Evolutionary conservation across 2,797 vertebrate species (phyloP), one percentile per base, ranked within the genome.

Genomic region (Champsocephalus gunnari): DNA sequence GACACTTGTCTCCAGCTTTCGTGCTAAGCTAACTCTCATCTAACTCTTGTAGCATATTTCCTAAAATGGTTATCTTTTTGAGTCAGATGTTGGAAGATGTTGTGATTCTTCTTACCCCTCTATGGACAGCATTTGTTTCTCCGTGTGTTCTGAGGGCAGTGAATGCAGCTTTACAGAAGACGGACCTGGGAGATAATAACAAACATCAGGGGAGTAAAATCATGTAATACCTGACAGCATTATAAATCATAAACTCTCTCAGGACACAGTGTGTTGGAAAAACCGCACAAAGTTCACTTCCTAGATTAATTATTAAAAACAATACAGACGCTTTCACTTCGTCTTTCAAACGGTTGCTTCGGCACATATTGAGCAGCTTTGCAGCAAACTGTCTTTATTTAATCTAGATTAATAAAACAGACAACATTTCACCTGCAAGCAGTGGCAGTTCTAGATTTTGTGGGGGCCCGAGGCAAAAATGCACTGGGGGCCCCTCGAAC

Each of bases 121-220:
- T 43, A 77, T 87, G 73, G 96, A 94, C 34, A 99, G 90, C 55
- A 94, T 94, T 79, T 96, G 96, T 93, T 97, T 97, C 93, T 99
- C 98, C 12, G 92, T 92, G 57, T 96, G 93, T 75, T 94, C 88
- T 1, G 94, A 87, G 66, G 95, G 94, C 84, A 98, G 77, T 12
- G 90, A 82, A 80, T 89, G 87, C 84, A 94, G 91, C 86, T 93
- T 95, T 32, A 94, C 53, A 43, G 81, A 62, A 3, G 90, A 81
- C 50, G 85, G 89, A 79, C 92, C 95, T 95, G 72, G 74, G 81
- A 80, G 62, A 71, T 58, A 28, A 28, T 28, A 28, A 28, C 28
- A 28, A 69, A 28, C 19, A 66, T 28, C 34, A 38, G 34, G 34
- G 34, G 1, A 60, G 3, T 78, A 3, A 28, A 47, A 59, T 44